Evolutionary conservation across 2,888 invertebrate genomes (phyloP).

Genomic region (Trachelus iudaicus): DNA sequence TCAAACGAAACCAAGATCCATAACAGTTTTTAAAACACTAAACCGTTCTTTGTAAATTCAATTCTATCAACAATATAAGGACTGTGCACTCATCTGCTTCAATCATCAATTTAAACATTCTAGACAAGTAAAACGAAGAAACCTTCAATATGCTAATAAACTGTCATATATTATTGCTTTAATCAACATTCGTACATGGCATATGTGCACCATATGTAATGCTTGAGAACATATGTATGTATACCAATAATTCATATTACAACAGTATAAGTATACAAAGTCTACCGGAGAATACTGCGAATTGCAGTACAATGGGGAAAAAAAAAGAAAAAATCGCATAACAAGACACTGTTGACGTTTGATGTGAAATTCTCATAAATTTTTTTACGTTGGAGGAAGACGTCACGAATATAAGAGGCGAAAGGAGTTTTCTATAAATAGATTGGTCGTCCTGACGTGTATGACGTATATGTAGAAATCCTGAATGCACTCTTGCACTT

Average conservation of each 20-base stretch:
- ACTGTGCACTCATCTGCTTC: too few relatives aligned
- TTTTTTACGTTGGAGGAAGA: not conserved
- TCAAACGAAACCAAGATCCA: not conserved
- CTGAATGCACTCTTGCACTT: too few relatives aligned
- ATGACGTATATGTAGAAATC: too few relatives aligned
- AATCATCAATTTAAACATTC: too few relatives aligned
- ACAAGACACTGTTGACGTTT: not conserved
- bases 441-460: not conserved
- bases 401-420: not conserved
- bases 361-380: not conserved
- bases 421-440: not conserved
- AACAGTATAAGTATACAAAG: not conserved
- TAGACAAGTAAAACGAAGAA: too few relatives aligned
- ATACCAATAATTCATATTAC: too few relatives aligned
- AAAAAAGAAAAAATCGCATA: not conserved
- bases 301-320: not conserved
- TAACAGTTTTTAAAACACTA: not conserved
- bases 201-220: too few relatives aligned
- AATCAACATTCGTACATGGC: too few relatives aligned
- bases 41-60: not conserved
- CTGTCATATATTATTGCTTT: too few relatives aligned
- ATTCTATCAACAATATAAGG: too few relatives aligned
- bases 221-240: too few relatives aligned
- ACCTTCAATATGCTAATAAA: too few relatives aligned
- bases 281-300: not conserved